phyloP scores from a whole-genome alignment of 2,113 vertebrate species.

The Pluvianellus socialis region DNA sequence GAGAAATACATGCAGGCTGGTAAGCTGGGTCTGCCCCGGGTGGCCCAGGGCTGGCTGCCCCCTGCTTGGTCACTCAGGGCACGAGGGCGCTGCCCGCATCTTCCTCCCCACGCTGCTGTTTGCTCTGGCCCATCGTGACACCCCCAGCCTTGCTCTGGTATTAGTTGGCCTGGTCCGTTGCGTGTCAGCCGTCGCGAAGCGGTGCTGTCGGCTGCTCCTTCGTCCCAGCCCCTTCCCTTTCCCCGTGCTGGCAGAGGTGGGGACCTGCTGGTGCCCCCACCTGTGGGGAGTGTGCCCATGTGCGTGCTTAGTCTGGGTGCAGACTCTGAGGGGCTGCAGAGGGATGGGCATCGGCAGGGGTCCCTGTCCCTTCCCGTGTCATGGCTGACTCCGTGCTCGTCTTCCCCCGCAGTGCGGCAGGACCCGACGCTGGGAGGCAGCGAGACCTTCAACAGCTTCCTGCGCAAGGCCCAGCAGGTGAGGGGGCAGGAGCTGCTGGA shows the following conservation, averaged over 20 bases:
- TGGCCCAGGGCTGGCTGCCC: rapidly evolving
- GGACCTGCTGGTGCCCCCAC: too few relatives aligned
- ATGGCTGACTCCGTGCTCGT: background rate
- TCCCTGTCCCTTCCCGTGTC: background rate
- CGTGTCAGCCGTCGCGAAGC: too few relatives aligned
- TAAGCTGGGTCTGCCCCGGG: slow-evolving; percentile 61
- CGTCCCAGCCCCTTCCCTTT: background rate
- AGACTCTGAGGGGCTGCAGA: background rate
- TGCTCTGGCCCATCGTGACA: rapidly evolving
- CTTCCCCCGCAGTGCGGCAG: slow-evolving; percentile 85
- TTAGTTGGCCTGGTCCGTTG: background rate
- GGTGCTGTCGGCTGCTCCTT: background rate
- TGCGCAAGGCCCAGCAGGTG: slow-evolving; percentile 97
- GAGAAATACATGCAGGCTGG: slow-evolving; percentile 99
- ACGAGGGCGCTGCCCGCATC: rapidly evolving
- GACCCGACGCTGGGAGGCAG: slow-evolving; percentile 90
- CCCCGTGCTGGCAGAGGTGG: background rate
- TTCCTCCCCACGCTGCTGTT: background rate
- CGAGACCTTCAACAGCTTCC: slow-evolving; percentile 95
- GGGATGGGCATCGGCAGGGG: rapidly evolving
- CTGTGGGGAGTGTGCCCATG: rapidly evolving
- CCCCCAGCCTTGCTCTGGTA: background rate
- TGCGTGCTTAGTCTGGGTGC: background rate
- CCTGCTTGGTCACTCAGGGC: rapidly evolving
- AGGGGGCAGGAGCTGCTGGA: background rate